Evolutionary conservation across 2,888 invertebrate genomes (phyloP).

Genomic region (Lagria hirta): DNA sequence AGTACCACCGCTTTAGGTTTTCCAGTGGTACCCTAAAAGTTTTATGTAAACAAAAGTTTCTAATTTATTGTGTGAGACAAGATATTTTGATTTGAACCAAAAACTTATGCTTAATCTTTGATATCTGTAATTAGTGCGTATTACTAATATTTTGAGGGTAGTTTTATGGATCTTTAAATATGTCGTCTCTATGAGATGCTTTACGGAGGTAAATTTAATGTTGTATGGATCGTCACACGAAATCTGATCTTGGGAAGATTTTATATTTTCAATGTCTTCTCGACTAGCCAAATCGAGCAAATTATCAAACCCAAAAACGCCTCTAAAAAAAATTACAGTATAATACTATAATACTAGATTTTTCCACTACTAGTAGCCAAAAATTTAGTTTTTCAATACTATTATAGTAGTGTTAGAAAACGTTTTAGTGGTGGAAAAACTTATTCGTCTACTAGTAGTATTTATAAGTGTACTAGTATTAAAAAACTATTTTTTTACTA

Average conservation of each 20-base stretch:
- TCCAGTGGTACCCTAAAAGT: constrained; percentile 57
- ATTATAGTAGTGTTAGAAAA: too few relatives aligned
- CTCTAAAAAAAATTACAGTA: constrained; percentile 48
- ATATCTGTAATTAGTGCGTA: too few relatives aligned
- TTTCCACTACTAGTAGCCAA: too few relatives aligned
- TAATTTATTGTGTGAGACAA: not conserved
- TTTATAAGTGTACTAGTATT: too few relatives aligned
- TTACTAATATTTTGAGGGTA: too few relatives aligned
- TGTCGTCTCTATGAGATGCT: too few relatives aligned
- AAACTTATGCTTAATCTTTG: too few relatives aligned
- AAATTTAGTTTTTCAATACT: too few relatives aligned
- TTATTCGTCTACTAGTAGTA: too few relatives aligned
- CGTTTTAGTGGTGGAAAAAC: too few relatives aligned
- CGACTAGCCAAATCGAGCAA: constrained; percentile 46
- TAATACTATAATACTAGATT: constrained; percentile 8
- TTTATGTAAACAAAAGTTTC: constrained; percentile 9
- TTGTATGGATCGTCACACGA: constrained; percentile 70
- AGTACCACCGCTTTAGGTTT: constrained; percentile 74
- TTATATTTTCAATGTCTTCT: constrained; percentile 46
- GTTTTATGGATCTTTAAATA: too few relatives aligned
- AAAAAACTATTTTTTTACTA: too few relatives aligned
- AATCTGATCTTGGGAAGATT: constrained; percentile 55
- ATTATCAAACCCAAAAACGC: constrained; percentile 52
- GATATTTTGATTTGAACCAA: not conserved
- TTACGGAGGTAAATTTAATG: constrained; percentile 81